Evolutionary conservation across 2,113 vertebrate species (phyloP).

Genomic region (Plecturocebus donacophilus): DNA sequence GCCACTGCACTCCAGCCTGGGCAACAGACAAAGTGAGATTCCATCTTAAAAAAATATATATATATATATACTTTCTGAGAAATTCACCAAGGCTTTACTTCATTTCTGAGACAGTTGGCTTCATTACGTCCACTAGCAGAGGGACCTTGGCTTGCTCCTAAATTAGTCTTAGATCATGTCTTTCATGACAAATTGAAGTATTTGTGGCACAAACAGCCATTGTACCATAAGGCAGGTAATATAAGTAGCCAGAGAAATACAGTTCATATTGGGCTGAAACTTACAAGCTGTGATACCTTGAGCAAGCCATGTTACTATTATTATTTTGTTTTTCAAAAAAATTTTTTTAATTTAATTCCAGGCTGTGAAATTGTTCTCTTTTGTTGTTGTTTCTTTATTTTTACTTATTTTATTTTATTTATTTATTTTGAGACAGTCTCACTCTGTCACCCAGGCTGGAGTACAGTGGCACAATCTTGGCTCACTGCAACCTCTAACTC

Average conservation of each 20-base stretch:
- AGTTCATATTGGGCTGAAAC: neutral
- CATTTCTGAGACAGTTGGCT: neutral
- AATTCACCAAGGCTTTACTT: neutral
- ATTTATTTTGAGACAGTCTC: too few relatives aligned
- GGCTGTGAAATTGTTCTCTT: too few relatives aligned
- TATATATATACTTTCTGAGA: too few relatives aligned
- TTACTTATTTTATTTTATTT: too few relatives aligned
- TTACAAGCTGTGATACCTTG: neutral
- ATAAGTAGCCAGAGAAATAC: neutral
- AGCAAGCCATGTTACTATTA: neutral
- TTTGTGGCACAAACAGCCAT: neutral
- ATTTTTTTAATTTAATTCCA: too few relatives aligned
- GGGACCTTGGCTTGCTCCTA: neutral
- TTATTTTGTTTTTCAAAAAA: neutral
- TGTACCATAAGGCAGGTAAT: neutral
- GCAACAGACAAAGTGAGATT: neutral
- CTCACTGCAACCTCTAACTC: too few relatives aligned
- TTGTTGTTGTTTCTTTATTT: too few relatives aligned
- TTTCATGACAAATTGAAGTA: neutral
- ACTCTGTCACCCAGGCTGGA: too few relatives aligned
- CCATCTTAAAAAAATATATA: neutral
- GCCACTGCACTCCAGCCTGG: neutral
- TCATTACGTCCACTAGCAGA: neutral
- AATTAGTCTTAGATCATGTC: neutral
- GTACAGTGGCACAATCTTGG: too few relatives aligned